phyloP scores from a whole-genome alignment of 2,113 vertebrate species.

The Xiphorhynchus elegans region DNA sequence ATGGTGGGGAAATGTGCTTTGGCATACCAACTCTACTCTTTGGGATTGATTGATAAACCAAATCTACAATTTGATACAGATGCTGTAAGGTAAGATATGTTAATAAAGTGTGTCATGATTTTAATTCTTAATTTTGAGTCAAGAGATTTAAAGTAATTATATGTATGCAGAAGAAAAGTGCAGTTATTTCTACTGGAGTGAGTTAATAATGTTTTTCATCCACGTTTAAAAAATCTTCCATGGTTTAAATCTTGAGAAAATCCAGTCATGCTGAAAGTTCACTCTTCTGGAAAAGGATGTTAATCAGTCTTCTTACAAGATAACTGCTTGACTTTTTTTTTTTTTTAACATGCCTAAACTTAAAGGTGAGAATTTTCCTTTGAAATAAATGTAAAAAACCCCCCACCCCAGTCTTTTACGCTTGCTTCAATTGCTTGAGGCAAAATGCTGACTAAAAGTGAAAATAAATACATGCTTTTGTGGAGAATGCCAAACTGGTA shows the following conservation, averaged over 20 bases:
- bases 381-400: not conserved
- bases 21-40: conserved; percentile 94
- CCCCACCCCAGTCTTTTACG: not conserved
- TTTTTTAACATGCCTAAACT: not conserved
- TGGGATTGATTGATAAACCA: conserved; percentile 95
- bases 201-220: not conserved
- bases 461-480: not conserved
- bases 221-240: not conserved
- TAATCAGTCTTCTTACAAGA: not conserved
- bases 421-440: not conserved
- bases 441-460: not conserved
- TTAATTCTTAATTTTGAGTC: not conserved
- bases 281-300: not conserved
- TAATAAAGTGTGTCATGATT: not conserved
- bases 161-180: not conserved
- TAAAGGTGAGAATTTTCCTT: not conserved
- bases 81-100: conserved; percentile 86
- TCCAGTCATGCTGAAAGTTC: not conserved
- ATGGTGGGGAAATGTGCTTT: conserved; percentile 99
- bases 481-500: not conserved
- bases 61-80: conserved; percentile 97
- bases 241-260: not conserved
- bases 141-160: not conserved
- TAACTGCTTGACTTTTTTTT: not conserved
- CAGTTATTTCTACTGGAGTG: not conserved